Percentiles rank a stretch among this genome's conserved stretches.
Evolutionary conservation across 2,888 invertebrate genomes (phyloP).

Genomic region (Aleiodes alternator): DNA sequence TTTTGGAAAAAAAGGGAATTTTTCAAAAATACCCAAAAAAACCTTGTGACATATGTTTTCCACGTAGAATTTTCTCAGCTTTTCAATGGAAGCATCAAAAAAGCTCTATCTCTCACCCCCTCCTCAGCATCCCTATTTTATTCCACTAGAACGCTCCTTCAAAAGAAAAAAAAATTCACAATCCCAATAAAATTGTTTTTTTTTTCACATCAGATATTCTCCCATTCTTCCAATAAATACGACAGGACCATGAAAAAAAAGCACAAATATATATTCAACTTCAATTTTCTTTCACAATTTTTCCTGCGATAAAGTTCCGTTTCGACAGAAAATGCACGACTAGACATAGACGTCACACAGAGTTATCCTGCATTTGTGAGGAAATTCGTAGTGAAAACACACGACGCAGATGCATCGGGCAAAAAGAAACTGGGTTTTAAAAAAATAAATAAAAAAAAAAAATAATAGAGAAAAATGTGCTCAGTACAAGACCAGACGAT

Average conservation of each 20-base stretch:
- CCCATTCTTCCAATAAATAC: neutral
- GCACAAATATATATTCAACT: slow-evolving; percentile 42
- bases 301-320: slow-evolving; percentile 36
- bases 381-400: slow-evolving; percentile 29
- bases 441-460: no score
- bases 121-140: no score
- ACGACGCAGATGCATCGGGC: slow-evolving; percentile 23
- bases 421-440: slow-evolving; percentile 7
- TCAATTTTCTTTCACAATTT: slow-evolving; percentile 24
- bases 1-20: no score
- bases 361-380: slow-evolving; percentile 38
- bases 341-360: slow-evolving; percentile 37
- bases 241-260: neutral
- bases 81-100: no score
- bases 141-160: no score
- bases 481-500: slow-evolving; percentile 29
- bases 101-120: no score
- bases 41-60: no score
- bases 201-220: no score
- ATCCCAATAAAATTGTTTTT: no score
- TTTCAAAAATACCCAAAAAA: no score
- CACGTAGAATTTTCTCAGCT: no score
- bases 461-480: slow-evolving; percentile 40
- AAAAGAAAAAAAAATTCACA: no score
- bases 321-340: slow-evolving; percentile 42